phyloP scores from a whole-genome alignment of 2,888 invertebrate genomes.

The Adineta ricciae region DNA sequence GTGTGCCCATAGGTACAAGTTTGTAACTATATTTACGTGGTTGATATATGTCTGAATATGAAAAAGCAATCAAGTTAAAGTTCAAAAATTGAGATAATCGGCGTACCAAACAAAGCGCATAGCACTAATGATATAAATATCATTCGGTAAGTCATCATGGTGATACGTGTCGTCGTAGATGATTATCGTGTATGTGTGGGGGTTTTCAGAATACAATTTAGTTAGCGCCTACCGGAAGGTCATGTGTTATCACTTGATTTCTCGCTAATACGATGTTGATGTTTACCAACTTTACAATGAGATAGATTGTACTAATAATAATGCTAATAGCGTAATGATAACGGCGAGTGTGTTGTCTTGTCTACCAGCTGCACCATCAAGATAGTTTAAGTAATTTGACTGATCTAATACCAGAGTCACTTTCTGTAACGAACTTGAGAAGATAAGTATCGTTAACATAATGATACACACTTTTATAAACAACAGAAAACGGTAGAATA shows the following conservation, averaged over 20 bases:
- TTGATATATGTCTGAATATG: background rate
- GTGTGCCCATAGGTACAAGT: background rate
- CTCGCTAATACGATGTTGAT: background rate
- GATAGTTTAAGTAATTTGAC: no score
- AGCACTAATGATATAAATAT: background rate
- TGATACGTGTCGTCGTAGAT: background rate
- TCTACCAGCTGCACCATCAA: no score
- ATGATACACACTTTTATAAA: no score
- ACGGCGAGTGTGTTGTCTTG: no score
- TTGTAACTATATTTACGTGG: background rate
- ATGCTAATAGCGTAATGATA: no score
- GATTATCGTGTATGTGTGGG: background rate
- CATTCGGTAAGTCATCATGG: background rate
- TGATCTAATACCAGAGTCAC: no score
- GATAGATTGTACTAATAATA: no score
- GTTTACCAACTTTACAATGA: background rate
- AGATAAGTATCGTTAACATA: no score
- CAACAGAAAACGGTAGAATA: no score
- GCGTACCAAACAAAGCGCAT: background rate
- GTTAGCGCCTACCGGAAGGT: background rate
- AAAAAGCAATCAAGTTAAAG: background rate
- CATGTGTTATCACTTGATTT: background rate
- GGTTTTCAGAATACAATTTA: no score
- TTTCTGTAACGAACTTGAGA: no score
- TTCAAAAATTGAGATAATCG: background rate